Conservation (phyloP, 2,113 vertebrate genomes). For the Xiphias gladius region DNA sequence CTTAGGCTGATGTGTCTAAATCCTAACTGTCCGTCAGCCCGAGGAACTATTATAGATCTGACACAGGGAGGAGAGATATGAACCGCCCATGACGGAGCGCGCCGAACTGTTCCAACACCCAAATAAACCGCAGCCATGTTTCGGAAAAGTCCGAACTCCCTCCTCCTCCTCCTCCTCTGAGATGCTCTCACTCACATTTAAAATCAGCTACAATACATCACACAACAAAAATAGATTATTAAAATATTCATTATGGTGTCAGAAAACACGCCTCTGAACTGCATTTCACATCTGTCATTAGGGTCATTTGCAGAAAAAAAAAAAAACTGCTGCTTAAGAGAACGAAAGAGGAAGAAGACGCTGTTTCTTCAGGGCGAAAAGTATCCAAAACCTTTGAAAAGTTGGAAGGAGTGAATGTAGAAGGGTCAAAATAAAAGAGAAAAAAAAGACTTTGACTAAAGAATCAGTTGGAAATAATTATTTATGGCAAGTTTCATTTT, state of each 20-base stretch:
- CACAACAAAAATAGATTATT: no score
- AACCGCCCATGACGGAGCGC: neutral
- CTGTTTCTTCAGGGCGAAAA: neutral
- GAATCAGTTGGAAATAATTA: no score
- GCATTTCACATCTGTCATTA: no score
- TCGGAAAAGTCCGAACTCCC: neutral
- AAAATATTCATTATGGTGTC: neutral
- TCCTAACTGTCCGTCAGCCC: neutral
- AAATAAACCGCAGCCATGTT: conserved; percentile 32
- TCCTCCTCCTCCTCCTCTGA: neutral
- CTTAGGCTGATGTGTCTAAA: neutral
- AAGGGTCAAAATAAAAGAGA: no score
- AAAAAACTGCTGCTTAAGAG: neutral
- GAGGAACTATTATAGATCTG: conserved; percentile 18
- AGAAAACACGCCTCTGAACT: neutral
- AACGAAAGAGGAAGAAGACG: neutral
- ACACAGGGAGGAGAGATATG: conserved; percentile 10
- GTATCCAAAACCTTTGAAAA: no score
- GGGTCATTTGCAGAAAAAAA: neutral
- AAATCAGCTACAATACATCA: neutral
- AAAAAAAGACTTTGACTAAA: no score
- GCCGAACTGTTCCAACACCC: conserved; percentile 10
- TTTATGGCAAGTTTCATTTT: no score
- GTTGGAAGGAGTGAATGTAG: no score
- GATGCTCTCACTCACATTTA: neutral